Base-by-base conservation (phyloP, 2,113 vertebrate species). In the Melanocharis versteri region DNA sequence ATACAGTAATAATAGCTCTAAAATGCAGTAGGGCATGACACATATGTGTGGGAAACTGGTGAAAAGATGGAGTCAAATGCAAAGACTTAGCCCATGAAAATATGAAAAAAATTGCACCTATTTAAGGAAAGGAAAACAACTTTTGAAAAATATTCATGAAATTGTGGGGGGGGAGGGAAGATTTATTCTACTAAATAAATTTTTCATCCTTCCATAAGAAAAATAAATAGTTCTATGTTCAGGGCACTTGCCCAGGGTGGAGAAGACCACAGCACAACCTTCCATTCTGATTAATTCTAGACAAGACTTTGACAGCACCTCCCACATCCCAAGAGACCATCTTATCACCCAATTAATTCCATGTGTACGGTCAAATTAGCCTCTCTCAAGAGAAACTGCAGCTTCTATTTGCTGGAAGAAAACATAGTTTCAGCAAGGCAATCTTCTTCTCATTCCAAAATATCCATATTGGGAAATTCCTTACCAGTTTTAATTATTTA, bases 111-210 rank as follows among this genome's bases (percentile, higher is more conserved):
- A 16, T 5, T 50, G 7, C 6, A 75, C 27, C 30, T 82, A 11
- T 33, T 62, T 44, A 68, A 83, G 9, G 40, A 31, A 11, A 21
- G 2, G 2, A 54, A 82, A 84, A 85, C 42, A 2, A 15, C 7
- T 90, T 84, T 40, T 56, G 6, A 48, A 60, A 88, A 64, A 33
- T 24, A 50, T 31, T 19, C 3, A 35, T 35, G 4, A 83, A 79
- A 60, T 8, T 15, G 2, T 3, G 2, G 7, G 0, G 1, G 2
- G 2, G 1, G 16, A 7, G 9, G 9, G 18, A 20, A 30, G 2
- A 40, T 42, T 65, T 82, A 64, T 71, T 90, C 42, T 28, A 66
- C 21, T 23, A 22, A 42, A 28, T 2, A 11, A 7, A 1, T 75
- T 71, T 66, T 82, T 50, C 24, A 24, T 33, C 39, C 48, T 87